Evolutionary conservation across 2,888 invertebrate genomes (phyloP).

Genomic region (Euproctis similis): DNA sequence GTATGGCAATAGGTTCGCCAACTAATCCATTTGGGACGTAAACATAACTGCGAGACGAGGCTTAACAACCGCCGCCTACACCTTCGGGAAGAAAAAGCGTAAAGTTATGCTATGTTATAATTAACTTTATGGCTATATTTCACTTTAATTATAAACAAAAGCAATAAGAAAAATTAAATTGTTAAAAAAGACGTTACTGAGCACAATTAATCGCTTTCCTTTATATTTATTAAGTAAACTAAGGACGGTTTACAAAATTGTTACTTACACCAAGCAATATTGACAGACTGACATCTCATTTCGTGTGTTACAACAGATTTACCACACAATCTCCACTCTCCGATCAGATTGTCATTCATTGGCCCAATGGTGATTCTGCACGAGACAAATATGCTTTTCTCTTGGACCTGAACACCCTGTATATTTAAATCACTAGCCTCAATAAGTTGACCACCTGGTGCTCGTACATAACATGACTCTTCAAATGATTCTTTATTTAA

Average conservation of each 20-base stretch:
- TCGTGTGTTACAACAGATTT: slow-evolving; percentile 1
- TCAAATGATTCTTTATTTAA: slow-evolving; percentile 13
- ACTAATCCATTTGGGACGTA: too few relatives aligned
- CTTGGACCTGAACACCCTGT: slow-evolving; percentile 7
- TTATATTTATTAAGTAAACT: not conserved
- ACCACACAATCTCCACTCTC: slow-evolving; percentile 21
- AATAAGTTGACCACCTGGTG: slow-evolving; percentile 8
- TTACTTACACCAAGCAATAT: slow-evolving; percentile 20
- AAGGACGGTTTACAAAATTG: not conserved
- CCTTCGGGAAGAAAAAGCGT: too few relatives aligned
- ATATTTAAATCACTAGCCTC: not conserved
- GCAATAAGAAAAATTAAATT: too few relatives aligned
- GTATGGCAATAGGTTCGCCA: too few relatives aligned
- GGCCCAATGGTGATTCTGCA: slow-evolving; percentile 25
- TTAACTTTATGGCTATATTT: too few relatives aligned
- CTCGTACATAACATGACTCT: slow-evolving; percentile 16
- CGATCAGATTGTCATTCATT: slow-evolving; percentile 13
- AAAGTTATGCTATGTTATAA: too few relatives aligned
- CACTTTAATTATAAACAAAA: too few relatives aligned
- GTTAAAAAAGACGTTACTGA: too few relatives aligned
- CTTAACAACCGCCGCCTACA: too few relatives aligned
- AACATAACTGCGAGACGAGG: too few relatives aligned
- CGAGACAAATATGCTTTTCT: slow-evolving; percentile 18
- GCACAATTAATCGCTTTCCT: too few relatives aligned
- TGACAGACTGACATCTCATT: slow-evolving; percentile 17